A percentile compares a stretch with the other conserved stretches of the same genome.
Conservation (phyloP, 2,797 vertebrate genomes). For the Rhynchotus rufescens region DNA sequence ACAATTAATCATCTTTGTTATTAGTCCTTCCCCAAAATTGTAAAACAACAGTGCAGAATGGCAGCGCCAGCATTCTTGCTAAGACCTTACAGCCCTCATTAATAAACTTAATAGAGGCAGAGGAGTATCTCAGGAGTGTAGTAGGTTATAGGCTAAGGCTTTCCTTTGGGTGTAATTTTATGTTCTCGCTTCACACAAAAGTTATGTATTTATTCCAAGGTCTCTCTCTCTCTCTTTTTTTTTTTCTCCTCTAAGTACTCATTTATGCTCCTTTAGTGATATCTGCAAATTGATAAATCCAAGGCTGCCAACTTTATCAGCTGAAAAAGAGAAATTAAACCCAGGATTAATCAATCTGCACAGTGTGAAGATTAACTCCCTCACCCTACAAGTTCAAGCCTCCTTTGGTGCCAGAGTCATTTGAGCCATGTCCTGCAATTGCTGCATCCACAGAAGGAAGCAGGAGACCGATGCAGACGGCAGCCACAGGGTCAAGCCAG, state of each 20-base stretch:
- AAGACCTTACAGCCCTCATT: slow-evolving; percentile 31
- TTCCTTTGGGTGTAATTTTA: slow-evolving; percentile 45
- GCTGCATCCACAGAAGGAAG: neutral
- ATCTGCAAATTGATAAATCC: slow-evolving; percentile 41
- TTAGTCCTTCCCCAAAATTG: neutral
- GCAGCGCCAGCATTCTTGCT: neutral
- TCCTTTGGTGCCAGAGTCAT: slow-evolving; percentile 16
- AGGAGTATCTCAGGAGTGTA: slow-evolving; percentile 6
- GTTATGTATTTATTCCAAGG: slow-evolving; percentile 36
- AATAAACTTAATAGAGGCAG: slow-evolving; percentile 41
- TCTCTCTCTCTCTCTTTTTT: neutral
- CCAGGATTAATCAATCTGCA: neutral
- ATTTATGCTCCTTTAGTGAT: slow-evolving; percentile 1
- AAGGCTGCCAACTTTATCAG: slow-evolving; percentile 5
- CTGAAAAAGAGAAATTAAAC: slow-evolving; percentile 32
- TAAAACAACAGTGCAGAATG: slow-evolving; percentile 12
- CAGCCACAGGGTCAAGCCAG: neutral
- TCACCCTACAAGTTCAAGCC: slow-evolving; percentile 10
- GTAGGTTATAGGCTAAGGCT: slow-evolving; percentile 12
- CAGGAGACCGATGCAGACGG: neutral
- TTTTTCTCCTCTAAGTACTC: neutral
- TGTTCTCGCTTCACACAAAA: neutral
- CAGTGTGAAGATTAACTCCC: neutral
- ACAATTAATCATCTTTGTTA: slow-evolving; percentile 27
- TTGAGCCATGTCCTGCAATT: neutral